A percentile compares a stretch with the other conserved stretches of the same genome.
These are phyloP conservation scores for Spatula clypeata DNA, from an alignment of 2,797 vertebrate species.

Conservation along the genomic window DNA sequence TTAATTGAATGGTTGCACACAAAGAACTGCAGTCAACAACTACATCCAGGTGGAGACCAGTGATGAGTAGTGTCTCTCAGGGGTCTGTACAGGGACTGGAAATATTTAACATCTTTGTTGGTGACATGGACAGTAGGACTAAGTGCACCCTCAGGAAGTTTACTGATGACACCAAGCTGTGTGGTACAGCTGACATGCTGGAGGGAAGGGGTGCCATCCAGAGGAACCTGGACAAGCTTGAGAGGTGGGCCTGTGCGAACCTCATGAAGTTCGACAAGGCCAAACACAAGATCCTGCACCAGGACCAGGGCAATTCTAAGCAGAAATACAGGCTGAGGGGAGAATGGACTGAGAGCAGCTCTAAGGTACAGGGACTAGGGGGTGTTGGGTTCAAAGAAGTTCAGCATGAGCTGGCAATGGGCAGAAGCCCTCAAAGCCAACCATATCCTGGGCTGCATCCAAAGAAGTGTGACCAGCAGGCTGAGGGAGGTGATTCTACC, in stretches of 20 bases:
- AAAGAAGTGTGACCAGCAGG: no score
- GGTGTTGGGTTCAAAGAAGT: background rate
- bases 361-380: background rate
- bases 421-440: background rate
- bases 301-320: background rate
- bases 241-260: background rate
- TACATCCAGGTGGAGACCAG: background rate
- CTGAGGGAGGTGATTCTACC: no score
- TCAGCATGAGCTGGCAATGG: background rate
- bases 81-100: background rate
- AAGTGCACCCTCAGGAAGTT: background rate
- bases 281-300: background rate
- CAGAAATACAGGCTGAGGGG: background rate
- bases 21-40: background rate
- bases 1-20: background rate
- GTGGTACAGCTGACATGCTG: no score
- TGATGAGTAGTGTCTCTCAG: background rate
- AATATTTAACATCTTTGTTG: background rate
- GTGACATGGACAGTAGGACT: background rate
- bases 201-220: background rate
- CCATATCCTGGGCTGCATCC: background rate
- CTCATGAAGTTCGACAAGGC: background rate
- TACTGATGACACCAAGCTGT: background rate
- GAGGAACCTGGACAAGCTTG: background rate
- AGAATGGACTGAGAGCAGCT: background rate